Percentiles rank a stretch among this genome's conserved stretches.
phyloP scores from a whole-genome alignment of 1,140 invertebrate species.

The Neodiprion fabricii region DNA sequence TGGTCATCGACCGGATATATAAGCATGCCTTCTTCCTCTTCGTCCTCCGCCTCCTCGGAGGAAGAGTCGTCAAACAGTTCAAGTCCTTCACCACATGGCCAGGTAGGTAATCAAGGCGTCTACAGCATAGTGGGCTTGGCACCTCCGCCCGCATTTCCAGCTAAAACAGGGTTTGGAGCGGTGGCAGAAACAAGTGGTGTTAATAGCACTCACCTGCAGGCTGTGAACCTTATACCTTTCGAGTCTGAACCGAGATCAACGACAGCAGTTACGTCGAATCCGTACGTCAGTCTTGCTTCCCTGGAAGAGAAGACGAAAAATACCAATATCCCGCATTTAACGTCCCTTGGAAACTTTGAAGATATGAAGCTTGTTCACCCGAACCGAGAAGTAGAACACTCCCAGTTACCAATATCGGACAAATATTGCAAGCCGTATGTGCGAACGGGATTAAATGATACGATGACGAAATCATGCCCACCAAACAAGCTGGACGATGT shows the following conservation, averaged over 20 bases:
- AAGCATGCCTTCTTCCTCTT: constrained; percentile 49
- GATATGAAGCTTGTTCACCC: constrained; percentile 29
- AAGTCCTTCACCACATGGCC: constrained; percentile 44
- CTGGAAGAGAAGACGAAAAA: constrained; percentile 40
- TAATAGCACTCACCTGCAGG: background rate
- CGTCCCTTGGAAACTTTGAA: constrained; percentile 30
- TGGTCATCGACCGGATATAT: constrained; percentile 57
- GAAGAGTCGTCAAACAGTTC: constrained; percentile 52
- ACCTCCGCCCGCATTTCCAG: constrained; percentile 31
- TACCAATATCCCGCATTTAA: constrained; percentile 24
- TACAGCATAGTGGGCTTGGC: constrained; percentile 46
- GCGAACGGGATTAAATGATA: constrained; percentile 40
- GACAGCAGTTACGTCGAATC: constrained; percentile 20
- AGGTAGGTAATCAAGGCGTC: constrained; percentile 33
- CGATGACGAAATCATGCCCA: constrained; percentile 31
- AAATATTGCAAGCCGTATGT: constrained; percentile 44
- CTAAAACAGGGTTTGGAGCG: constrained; percentile 37
- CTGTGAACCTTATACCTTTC: background rate
- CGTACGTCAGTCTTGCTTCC: constrained; percentile 44
- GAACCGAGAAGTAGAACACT: constrained; percentile 19
- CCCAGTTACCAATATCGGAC: constrained; percentile 14
- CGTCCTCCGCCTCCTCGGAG: constrained; percentile 33
- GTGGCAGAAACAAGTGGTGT: background rate
- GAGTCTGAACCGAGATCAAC: constrained; percentile 25
- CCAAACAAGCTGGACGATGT: constrained; percentile 11